Conservation (phyloP, 2,888 invertebrate species). For the Biston stratarius region DNA sequence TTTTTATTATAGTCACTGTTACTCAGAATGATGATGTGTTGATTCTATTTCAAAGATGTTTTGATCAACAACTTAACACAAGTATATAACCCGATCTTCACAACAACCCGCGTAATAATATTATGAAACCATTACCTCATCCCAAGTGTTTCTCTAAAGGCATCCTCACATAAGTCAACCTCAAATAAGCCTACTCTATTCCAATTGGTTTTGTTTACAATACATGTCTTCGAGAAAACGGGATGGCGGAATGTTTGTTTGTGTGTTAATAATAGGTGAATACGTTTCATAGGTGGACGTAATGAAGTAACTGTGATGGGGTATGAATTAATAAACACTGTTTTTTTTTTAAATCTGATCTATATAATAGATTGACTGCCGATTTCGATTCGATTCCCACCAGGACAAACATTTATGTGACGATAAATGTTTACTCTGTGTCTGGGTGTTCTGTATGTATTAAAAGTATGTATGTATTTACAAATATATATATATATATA, state of each 20-base stretch:
- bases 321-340: not conserved
- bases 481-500: no score
- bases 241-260: constrained; percentile 14
- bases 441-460: no score
- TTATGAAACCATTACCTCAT: constrained; percentile 18
- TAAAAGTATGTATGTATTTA: no score
- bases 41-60: not conserved
- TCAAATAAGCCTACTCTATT: constrained; percentile 17
- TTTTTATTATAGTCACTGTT: no score
- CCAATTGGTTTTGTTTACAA: constrained; percentile 30
- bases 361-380: no score
- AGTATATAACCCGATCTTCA: constrained; percentile 5
- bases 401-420: no score
- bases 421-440: no score
- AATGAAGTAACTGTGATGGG: not conserved
- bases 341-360: no score
- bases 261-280: constrained; percentile 12
- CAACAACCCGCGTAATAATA: constrained; percentile 7
- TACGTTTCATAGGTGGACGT: not conserved
- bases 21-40: not conserved
- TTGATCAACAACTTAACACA: not conserved
- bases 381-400: no score
- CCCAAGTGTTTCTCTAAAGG: constrained; percentile 13
- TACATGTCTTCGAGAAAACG: constrained; percentile 10
- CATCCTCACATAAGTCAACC: constrained; percentile 21